These are phyloP conservation scores for Cyphomyrus plagiostoma DNA, from an alignment of 2,113 vertebrate species.

Conservation along the genomic window DNA sequence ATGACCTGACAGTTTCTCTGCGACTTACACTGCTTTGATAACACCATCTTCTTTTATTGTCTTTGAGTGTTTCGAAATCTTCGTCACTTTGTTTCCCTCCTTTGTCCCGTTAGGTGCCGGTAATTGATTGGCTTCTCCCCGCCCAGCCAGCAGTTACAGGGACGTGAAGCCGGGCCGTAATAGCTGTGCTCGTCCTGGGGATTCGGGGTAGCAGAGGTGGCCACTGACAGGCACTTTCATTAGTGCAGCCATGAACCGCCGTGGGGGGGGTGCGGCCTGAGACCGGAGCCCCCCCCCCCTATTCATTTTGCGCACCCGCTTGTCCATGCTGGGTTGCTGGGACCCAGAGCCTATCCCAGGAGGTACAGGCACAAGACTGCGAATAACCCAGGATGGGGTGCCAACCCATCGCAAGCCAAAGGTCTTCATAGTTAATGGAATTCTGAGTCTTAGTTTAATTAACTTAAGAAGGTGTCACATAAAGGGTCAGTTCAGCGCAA, in stretches of 20 bases:
- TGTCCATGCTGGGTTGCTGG: neutral
- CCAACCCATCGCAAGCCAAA: neutral
- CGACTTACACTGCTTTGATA: neutral
- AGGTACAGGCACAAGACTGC: neutral
- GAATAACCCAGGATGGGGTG: neutral
- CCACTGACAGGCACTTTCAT: neutral
- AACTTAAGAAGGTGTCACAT: neutral
- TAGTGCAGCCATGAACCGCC: neutral
- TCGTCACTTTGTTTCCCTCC: neutral
- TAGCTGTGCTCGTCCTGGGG: neutral
- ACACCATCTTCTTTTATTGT: neutral
- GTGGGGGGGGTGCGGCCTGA: neutral
- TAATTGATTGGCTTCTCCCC: neutral
- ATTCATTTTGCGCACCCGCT: neutral
- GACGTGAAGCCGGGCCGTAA: neutral
- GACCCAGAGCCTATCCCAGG: neutral
- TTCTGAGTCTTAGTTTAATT: neutral
- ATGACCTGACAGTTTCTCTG: neutral
- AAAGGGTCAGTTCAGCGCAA: neutral
- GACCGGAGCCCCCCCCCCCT: neutral
- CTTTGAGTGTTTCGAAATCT: neutral
- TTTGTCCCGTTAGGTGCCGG: neutral
- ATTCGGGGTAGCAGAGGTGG: neutral
- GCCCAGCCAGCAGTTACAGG: neutral
- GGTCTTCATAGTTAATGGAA: neutral